phyloP scores from a whole-genome alignment of 2,113 vertebrate species.

The Lutjanus erythropterus region DNA sequence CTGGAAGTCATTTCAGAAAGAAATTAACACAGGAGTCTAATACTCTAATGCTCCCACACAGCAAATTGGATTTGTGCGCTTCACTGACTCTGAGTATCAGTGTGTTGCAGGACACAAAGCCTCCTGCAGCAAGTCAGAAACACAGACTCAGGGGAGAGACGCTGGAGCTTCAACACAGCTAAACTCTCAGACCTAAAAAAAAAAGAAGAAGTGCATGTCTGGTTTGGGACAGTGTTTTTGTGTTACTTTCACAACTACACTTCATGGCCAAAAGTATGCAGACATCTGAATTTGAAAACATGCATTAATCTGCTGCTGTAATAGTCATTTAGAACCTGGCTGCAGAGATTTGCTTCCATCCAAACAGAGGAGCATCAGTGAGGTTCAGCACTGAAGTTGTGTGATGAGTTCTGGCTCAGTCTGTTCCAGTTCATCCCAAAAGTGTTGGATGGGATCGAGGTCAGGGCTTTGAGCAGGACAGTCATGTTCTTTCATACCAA shows the following conservation, averaged over 20 bases:
- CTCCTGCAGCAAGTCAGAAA: conserved; percentile 51
- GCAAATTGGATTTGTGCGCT: conserved; percentile 76
- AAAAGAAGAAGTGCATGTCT: neutral
- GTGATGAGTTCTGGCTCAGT: neutral
- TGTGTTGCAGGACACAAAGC: conserved; percentile 65
- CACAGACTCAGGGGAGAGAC: conserved; percentile 18
- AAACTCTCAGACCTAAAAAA: neutral
- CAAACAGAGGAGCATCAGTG: neutral
- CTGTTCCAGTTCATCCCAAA: neutral
- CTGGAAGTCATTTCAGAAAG: conserved; percentile 73
- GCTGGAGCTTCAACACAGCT: conserved; percentile 2
- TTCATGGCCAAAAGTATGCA: neutral
- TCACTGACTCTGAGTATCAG: conserved; percentile 69
- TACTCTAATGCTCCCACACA: conserved; percentile 72
- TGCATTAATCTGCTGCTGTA: neutral
- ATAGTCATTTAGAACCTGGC: neutral
- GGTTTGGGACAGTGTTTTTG: neutral
- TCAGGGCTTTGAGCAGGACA: too few species aligned
- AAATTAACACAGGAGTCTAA: conserved; percentile 73
- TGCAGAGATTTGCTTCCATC: neutral
- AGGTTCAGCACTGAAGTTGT: neutral
- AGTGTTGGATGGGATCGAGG: neutral
- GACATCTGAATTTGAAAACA: neutral
- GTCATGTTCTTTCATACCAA: too few species aligned
- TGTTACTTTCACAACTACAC: neutral